Evolutionary conservation across 2,888 invertebrate species (phyloP), one percentile per base, ranked within the genome.

Genomic region (Clivina fossor): DNA sequence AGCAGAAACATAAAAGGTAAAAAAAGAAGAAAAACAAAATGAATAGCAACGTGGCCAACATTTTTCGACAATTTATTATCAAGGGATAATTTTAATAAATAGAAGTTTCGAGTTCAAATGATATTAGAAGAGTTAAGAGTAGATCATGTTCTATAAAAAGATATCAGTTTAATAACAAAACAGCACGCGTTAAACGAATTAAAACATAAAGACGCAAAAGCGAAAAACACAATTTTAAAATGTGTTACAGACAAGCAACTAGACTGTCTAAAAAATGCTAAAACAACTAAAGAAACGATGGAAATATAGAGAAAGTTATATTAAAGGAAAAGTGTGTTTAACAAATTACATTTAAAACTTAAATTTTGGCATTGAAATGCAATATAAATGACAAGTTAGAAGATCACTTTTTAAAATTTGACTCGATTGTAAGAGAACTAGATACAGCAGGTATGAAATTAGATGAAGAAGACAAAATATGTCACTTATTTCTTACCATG

Each of bases 391-490:
- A n/a, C n/a, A n/a, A n/a, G n/a, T n/a, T n/a, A n/a, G n/a, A n/a
- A n/a, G n/a, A n/a, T n/a, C n/a, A n/a, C n/a, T 32, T 3, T 32
- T 32, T 11, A 13, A n/a, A 32, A 32, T 3, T 32, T 32, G 32
- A 32, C 9, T 32, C 9, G 32, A 32, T 32, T 32, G 32, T 32
- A 32, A 32, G 32, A 8, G 9, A 32, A 32, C 32, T 32, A 32
- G 32, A 32, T 4, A 4, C 8, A 32, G 32, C 32, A 3, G 32
- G 9, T 32, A 32, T 32, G 32, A 32, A 63, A 51, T 35, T 63
- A 19, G 61, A 64, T 30, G 65, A 65, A 59, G 46, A 56, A 8
- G 64, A 65, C 41, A 62, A 58, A 37, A 58, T 62, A n/a, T 63
- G 62, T 54, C 61, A 64, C 48, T 46, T 63, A 20, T 48, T 65